These are phyloP conservation scores for Stegostoma tigrinum DNA, from an alignment of 2,113 vertebrate genomes.

Conservation along the genomic window DNA sequence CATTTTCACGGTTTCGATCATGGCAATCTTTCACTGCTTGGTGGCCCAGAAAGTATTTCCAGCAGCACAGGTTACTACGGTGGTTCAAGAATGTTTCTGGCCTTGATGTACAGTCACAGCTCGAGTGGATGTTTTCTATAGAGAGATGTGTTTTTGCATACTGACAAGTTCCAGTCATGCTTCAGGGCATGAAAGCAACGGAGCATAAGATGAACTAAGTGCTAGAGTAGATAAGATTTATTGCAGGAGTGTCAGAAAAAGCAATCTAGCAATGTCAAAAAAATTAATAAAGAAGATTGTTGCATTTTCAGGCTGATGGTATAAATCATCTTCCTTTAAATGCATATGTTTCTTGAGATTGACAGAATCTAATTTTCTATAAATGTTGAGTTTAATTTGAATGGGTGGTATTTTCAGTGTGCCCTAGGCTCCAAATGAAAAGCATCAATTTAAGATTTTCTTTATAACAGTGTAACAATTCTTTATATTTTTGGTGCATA, in stretches of 20 bases:
- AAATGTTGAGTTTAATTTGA: slow-evolving; percentile 17
- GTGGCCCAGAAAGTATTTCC: neutral
- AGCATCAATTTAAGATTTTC: neutral
- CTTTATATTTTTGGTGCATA: neutral
- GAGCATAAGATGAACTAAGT: slow-evolving; percentile 7
- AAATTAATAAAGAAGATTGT: neutral
- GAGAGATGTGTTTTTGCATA: neutral
- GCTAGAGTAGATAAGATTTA: neutral
- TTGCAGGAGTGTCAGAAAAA: neutral
- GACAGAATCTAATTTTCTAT: neutral
- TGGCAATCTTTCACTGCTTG: neutral
- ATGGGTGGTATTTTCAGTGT: neutral
- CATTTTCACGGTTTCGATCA: neutral
- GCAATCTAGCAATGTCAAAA: neutral
- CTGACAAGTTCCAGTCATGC: slow-evolving; percentile 11
- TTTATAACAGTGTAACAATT: neutral
- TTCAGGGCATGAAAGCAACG: neutral
- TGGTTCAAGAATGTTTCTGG: neutral
- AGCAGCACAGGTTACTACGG: neutral
- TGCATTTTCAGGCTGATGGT: neutral
- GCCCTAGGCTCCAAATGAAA: neutral
- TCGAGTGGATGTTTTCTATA: slow-evolving; percentile 12
- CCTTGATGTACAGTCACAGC: too few species aligned
- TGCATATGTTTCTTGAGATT: neutral
- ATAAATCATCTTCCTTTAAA: neutral